Base-by-base conservation (phyloP, 2,888 invertebrate species). In the Lamellibrachia columna region DNA sequence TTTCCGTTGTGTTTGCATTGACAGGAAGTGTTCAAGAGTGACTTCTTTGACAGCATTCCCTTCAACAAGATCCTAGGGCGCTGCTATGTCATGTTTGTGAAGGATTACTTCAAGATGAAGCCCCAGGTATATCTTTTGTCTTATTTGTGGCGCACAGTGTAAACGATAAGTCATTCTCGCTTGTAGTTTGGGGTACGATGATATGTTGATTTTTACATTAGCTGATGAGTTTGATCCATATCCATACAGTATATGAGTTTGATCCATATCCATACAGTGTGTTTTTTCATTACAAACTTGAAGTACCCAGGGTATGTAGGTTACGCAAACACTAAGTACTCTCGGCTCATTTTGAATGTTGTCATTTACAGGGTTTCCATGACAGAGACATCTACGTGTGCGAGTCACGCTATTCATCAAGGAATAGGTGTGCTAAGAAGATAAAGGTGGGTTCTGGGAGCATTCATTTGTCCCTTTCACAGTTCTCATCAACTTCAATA, bases 331-430 rank as follows among this genome's bases (percentile, higher is more conserved):
- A 60, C 4, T 9, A 60, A 9, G n/a, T 75, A 22, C n/a, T 6
- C 75, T 22, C 3, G n/a, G 11, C 55, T 40, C 91, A 53, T 53
- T 4, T 75, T 75, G 75, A 22, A 75, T 92, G 52, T 52, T 90
- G 22, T 52, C 11, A 91, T 75, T 94, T 94, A 28, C 94, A 97
- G 97, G 98, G 98, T 52, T 98, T 98, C 95, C 97, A 98, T 0
- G 98, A 99, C 94, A 98, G 98, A 95, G 99, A 99, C 96, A 98
- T 99, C 1, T 99, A 98, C 96, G 99, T 99, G 0, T 99, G 99
- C 96, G 99, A 99, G 97, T 99, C 98, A 40, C 97, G 99, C 7
- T 99, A 99, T 97, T 98, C 98, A 94, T 98, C 98, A 0, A 98
- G 98, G 95, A 97, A 98, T 90, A 97, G 98, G 93, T 98, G 98